Conservation (phyloP, 1,140 invertebrate genomes). For the Scaptodrosophila lebanonensis region DNA sequence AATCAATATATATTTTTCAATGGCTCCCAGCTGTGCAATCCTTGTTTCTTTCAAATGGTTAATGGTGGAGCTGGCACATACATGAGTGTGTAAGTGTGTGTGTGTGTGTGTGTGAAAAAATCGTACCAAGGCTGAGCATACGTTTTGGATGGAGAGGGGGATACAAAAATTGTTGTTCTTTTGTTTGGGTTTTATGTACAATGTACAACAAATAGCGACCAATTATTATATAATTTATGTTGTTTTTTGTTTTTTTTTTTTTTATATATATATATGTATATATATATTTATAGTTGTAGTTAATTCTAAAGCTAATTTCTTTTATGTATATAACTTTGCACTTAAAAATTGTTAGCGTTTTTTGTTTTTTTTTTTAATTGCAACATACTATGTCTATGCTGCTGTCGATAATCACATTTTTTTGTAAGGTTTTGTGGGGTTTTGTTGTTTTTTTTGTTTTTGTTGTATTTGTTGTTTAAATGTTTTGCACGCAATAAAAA, state of each 20-base stretch:
- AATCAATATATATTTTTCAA: no score
- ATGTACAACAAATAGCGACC: no score
- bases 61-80: no score
- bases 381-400: conserved; percentile 28
- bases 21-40: no score
- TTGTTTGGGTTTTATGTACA: no score
- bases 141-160: no score
- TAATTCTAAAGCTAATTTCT: conserved; percentile 47
- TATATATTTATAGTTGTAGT: conserved; percentile 21
- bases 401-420: conserved; percentile 32
- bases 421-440: conserved; percentile 28
- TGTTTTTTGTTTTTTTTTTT: conserved; percentile 16
- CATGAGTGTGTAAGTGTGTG: no score
- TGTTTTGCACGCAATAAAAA: conserved; percentile 19
- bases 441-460: conserved; percentile 25
- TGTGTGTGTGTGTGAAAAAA: no score
- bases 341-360: conserved; percentile 66
- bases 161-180: no score
- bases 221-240: conserved; percentile 16
- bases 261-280: conserved; percentile 20
- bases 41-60: no score
- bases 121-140: no score
- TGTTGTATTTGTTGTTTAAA: conserved; percentile 31
- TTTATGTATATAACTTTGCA: conserved; percentile 70
- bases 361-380: conserved; percentile 29